Evolutionary conservation across 30 jellyfish, hydroid and myxozoan genomes (phyloP).

Genomic region (Sanderia malayensis): DNA sequence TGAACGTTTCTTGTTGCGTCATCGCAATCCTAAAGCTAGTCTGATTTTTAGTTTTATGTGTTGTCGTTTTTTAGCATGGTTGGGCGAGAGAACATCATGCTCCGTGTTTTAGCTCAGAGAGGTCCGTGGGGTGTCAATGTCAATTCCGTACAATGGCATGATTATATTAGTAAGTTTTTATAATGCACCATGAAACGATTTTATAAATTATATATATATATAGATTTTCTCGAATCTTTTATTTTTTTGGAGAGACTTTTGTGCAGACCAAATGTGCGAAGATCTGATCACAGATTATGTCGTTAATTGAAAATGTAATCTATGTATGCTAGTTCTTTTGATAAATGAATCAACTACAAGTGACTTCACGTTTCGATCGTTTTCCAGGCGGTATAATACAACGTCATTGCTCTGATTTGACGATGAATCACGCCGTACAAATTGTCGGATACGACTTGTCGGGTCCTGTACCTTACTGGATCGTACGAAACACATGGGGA

Average conservation of each 20-base stretch:
- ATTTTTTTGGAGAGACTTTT: too few relatives aligned
- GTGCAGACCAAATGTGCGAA: too few relatives aligned
- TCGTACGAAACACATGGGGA: constrained; percentile 81
- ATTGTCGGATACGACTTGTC: constrained; percentile 70
- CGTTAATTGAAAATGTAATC: too few relatives aligned
- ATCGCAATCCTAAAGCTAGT: too few relatives aligned
- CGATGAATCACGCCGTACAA: constrained; percentile 87
- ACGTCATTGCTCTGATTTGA: constrained; percentile 77
- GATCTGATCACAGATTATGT: too few relatives aligned
- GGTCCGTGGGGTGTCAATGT: constrained; percentile 91
- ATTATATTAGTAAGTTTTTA: constrained; percentile 55
- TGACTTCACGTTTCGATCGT: too few relatives aligned
- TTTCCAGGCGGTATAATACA: constrained; percentile 80
- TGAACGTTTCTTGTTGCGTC: too few relatives aligned
- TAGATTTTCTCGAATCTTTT: too few relatives aligned
- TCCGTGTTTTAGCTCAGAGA: constrained; percentile 66
- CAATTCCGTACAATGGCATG: constrained; percentile 81
- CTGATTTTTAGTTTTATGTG: too few relatives aligned
- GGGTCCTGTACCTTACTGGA: constrained; percentile 89
- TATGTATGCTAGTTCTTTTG: too few relatives aligned
- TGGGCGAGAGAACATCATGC: constrained; percentile 55
- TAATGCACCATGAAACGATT: background rate
- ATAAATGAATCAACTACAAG: too few relatives aligned
- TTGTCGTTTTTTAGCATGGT: constrained; percentile 49
- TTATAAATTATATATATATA: too few relatives aligned